A percentile compares a stretch with the other conserved stretches of the same genome.
phyloP scores from a whole-genome alignment of 2,113 vertebrate genomes.

The Channa maculata region DNA sequence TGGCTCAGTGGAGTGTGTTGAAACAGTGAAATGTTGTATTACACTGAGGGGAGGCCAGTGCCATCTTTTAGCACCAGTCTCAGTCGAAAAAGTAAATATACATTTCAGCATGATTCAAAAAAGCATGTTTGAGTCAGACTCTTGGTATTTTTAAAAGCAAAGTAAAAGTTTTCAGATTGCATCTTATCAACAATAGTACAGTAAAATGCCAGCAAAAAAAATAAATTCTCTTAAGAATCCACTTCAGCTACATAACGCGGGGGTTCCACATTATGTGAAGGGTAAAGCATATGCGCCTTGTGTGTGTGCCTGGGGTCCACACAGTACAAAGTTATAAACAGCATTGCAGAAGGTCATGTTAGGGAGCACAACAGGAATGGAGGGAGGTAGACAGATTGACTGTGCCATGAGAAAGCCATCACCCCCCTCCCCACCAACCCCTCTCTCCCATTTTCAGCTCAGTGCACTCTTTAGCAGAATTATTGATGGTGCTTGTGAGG shows the following conservation, averaged over 20 bases:
- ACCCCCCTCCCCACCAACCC: neutral
- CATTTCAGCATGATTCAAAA: conserved; percentile 14
- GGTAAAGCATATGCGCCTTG: too few species aligned
- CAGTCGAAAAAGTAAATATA: neutral
- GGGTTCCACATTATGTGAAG: too few species aligned
- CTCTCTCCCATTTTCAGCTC: conserved; percentile 65
- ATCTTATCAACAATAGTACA: neutral
- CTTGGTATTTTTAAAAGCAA: conserved; percentile 7
- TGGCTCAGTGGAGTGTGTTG: conserved; percentile 7
- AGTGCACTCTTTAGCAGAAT: conserved; percentile 74
- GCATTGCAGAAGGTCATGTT: conserved; percentile 65
- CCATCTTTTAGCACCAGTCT: conserved; percentile 23
- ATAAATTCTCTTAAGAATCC: conserved; percentile 22
- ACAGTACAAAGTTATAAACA: conserved; percentile 63
- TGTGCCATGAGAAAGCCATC: conserved; percentile 69
- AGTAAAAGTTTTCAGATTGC: neutral
- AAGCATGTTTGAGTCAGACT: neutral
- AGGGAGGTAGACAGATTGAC: conserved; percentile 62
- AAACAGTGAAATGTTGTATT: conserved; percentile 7
- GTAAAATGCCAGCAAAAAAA: neutral
- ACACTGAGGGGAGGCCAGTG: neutral
- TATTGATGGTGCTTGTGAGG: conserved; percentile 73
- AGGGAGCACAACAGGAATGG: conserved; percentile 37
- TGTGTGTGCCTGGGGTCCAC: conserved; percentile 24
- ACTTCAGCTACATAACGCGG: conserved; percentile 4